A percentile compares a stretch with the other conserved stretches of the same genome.
phyloP scores from a whole-genome alignment of 2,113 vertebrate species.

The Pygoscelis antarcticus region DNA sequence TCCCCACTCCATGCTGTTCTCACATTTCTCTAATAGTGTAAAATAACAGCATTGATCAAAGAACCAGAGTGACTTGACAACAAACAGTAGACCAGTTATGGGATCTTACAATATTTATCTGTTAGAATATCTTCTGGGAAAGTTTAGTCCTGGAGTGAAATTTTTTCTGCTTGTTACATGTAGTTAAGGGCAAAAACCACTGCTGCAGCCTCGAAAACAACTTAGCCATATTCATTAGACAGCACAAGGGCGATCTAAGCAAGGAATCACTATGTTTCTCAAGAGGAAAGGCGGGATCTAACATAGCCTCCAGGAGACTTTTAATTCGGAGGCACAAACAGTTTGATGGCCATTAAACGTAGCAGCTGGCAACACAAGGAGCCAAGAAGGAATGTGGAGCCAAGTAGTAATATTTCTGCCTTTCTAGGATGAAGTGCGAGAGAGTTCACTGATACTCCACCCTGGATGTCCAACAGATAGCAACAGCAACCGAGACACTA shows the following conservation, averaged over 20 bases:
- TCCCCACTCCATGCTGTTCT: neutral
- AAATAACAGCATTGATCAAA: neutral
- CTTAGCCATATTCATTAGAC: conserved; percentile 18
- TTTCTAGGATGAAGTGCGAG: conserved; percentile 12
- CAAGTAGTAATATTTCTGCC: conserved; percentile 50
- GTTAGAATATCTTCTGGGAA: conserved; percentile 10
- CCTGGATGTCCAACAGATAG: neutral
- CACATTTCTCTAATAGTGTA: neutral
- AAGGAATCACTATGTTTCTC: neutral
- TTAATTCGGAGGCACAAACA: conserved; percentile 54
- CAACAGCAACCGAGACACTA: neutral
- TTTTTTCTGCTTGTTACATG: neutral
- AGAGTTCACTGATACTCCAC: conserved; percentile 49
- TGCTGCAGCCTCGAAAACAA: neutral
- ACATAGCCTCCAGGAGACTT: conserved; percentile 61
- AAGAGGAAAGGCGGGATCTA: conserved; percentile 45
- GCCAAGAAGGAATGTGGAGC: conserved; percentile 52
- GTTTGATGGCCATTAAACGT: conserved; percentile 60
- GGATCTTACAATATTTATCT: neutral
- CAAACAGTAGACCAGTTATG: neutral
- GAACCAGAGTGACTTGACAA: neutral
- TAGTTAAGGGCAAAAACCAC: neutral
- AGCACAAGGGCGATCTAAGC: neutral
- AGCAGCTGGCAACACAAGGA: conserved; percentile 63
- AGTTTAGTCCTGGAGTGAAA: neutral